Conservation (phyloP, 2,888 invertebrate species). For the Apodemia duryi region DNA sequence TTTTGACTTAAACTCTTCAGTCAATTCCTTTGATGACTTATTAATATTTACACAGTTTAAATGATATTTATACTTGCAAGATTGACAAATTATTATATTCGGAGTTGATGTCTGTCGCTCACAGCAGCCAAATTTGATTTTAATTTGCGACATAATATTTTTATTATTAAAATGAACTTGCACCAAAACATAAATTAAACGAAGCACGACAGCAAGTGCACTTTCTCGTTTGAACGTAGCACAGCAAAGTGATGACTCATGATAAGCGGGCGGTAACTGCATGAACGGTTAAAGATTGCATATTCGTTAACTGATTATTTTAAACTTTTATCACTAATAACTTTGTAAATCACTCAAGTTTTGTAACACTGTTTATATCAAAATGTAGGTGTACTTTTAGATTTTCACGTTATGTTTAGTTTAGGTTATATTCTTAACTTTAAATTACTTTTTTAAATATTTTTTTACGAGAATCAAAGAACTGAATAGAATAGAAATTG, state of each 20-base stretch:
- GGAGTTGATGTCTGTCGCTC: background rate
- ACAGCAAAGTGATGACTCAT: background rate
- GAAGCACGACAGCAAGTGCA: background rate
- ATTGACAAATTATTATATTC: background rate
- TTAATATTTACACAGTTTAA: background rate
- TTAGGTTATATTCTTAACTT: no score
- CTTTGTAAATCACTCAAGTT: no score
- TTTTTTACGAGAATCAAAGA: no score
- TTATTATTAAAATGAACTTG: background rate
- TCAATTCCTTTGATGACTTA: background rate
- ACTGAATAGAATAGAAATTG: no score
- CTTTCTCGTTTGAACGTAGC: background rate
- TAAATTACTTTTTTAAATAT: no score
- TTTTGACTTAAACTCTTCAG: background rate
- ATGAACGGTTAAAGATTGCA: background rate
- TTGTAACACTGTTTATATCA: no score
- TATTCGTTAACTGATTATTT: background rate
- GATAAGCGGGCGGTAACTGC: background rate
- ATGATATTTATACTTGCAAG: background rate
- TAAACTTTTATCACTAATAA: no score
- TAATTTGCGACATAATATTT: background rate
- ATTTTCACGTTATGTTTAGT: no score
- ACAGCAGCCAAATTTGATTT: background rate
- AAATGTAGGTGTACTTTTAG: no score
- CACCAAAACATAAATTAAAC: background rate